Conservation (phyloP, 2,888 invertebrate genomes). For the Glaucopsyche alexis region DNA sequence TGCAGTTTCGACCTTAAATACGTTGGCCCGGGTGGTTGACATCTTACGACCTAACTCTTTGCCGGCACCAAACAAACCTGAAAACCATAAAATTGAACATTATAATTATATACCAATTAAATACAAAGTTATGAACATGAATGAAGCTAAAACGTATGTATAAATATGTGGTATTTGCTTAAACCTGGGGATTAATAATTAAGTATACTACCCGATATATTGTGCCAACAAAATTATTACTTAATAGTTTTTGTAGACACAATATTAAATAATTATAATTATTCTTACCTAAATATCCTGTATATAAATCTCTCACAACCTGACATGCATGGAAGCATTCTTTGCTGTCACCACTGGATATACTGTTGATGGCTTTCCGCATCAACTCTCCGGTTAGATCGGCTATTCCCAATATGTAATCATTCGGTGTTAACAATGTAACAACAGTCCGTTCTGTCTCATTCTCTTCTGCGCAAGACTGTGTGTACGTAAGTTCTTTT, state of each 20-base stretch:
- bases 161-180: background rate
- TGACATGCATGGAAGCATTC: conserved; percentile 86
- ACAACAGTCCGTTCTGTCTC: conserved; percentile 48
- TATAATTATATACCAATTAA: background rate
- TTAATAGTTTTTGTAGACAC: too few relatives aligned
- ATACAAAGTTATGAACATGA: conserved; percentile 34
- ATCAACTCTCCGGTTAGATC: conserved; percentile 95
- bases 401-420: conserved; percentile 88
- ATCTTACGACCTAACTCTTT: conserved; percentile 86
- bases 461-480: conserved; percentile 42
- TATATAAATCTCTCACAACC: conserved; percentile 84
- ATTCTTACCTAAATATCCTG: conserved; percentile 79
- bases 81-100: conserved; percentile 30
- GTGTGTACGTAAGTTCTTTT: conserved; percentile 70
- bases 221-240: too few relatives aligned
- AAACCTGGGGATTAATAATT: background rate
- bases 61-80: conserved; percentile 55
- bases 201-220: background rate
- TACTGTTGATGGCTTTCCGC: conserved; percentile 91
- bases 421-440: conserved; percentile 68
- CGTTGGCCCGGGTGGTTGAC: conserved; percentile 85
- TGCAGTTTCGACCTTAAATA: conserved; percentile 90
- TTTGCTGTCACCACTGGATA: conserved; percentile 86
- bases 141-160: background rate
- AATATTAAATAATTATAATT: too few relatives aligned